Percentiles rank a stretch among this genome's conserved stretches.
Evolutionary conservation across 1,140 invertebrate genomes (phyloP).

Genomic region (Trichoplusia ni): DNA sequence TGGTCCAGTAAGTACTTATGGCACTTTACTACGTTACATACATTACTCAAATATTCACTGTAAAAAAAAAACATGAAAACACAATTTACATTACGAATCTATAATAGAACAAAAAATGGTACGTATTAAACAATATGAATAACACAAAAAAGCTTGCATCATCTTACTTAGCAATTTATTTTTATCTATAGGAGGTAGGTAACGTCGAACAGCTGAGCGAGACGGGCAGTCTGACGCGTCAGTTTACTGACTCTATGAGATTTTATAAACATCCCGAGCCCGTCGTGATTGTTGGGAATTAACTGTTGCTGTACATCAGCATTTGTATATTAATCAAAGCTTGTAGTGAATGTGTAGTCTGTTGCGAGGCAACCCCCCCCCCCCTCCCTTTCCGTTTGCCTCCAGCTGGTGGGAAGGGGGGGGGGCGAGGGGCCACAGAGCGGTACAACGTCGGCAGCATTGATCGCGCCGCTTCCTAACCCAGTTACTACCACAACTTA

Average conservation of each 20-base stretch:
- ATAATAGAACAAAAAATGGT: no score
- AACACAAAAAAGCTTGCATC: constrained; percentile 34
- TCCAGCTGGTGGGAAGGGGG: not conserved
- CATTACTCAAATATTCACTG: no score
- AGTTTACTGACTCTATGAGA: constrained; percentile 5
- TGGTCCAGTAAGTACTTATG: no score
- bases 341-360: not conserved
- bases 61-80: no score
- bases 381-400: no score
- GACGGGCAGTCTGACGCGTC: constrained; percentile 22
- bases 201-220: constrained; percentile 20
- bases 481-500: no score
- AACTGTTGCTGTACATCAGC: not conserved
- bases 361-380: not conserved
- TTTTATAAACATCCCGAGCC: not conserved
- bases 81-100: no score
- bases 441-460: not conserved
- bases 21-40: no score
- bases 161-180: constrained; percentile 31
- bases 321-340: constrained; percentile 9
- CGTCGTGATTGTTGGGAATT: not conserved
- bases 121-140: no score
- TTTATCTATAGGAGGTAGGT: constrained; percentile 23
- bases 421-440: not conserved
- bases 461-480: not conserved